phyloP scores from a whole-genome alignment of 1,140 invertebrate genomes.

The Micrasema longulum region DNA sequence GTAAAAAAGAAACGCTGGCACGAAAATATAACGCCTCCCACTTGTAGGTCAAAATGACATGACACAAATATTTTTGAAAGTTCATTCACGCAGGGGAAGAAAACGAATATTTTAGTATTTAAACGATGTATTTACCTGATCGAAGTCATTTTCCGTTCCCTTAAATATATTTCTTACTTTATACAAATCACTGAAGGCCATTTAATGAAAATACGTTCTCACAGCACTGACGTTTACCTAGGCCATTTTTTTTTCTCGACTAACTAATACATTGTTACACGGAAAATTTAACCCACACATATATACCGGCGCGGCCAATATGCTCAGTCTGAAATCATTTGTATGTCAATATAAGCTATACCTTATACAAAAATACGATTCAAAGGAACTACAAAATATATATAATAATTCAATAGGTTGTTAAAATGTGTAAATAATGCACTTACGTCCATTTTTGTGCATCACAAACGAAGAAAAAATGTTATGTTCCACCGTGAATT shows the following conservation, averaged over 20 bases:
- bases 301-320: too few species aligned
- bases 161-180: constrained; percentile 67
- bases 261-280: constrained; percentile 62
- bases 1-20: constrained; percentile 42
- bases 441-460: constrained; percentile 24
- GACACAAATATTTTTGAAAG: constrained; percentile 47
- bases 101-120: neutral
- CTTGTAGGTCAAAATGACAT: constrained; percentile 66
- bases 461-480: constrained; percentile 17
- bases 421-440: neutral
- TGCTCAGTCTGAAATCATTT: neutral
- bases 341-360: neutral
- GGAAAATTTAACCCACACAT: constrained; percentile 56
- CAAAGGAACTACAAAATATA: neutral
- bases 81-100: constrained; percentile 20
- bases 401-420: neutral
- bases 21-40: constrained; percentile 53
- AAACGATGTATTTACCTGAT: constrained; percentile 60
- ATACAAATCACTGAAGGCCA: constrained; percentile 69
- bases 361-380: neutral
- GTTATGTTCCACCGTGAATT: constrained; percentile 19
- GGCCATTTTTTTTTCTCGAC: constrained; percentile 66
- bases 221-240: constrained; percentile 64
- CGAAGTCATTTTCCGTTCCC: constrained; percentile 66
- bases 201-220: constrained; percentile 68